Base-by-base conservation (phyloP, 2,888 invertebrate genomes). In the Oligia fasciuncula region DNA sequence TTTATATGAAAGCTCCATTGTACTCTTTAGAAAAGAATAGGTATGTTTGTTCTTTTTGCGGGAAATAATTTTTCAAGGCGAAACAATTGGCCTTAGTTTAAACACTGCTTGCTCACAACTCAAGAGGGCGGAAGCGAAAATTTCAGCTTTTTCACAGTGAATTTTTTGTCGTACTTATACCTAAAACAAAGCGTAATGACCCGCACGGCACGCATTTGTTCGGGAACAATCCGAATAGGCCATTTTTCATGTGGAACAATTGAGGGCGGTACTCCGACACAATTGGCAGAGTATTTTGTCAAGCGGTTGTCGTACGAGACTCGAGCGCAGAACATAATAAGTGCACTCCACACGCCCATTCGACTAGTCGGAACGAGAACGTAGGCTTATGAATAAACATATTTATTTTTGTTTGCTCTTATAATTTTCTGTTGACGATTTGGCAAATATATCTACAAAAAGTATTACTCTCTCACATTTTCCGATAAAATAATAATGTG, bases 111-210 rank as follows among this genome's bases (percentile, higher is more conserved):
- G 91, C 91, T 91, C 92, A 89, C 91, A 91, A 92, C 92, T 93
- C 91, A 94, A 95, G 95, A 95, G 95, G 91, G 90, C 92, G 95
- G 93, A 95, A 94, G 91, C 93, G 89, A 93, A 94, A 94, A 94
- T 93, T 95, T 94, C 90, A 92, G 94, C 93, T 94, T 95, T 84
- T 96, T 94, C 91, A 93, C 91, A 86, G 92, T 91, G 93, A 93
- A 91, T 95, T 96, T 96, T 96, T 96, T 95, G 94, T 95, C 93
- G 94, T 95, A 94, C 95, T 96, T 95, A 94, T 93, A 93, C 92
- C 94, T 95, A 96, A 96, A 97, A 96, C 96, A 96, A 96, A 95
- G 96, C 96, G 94, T 96, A 97, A 96, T 96, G 96, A 96, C 96
- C 96, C 95, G 94, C 95, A 94, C 95, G 95, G 95, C 93, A 96